Evolutionary conservation across 2,888 invertebrate genomes (phyloP).

Genomic region (Steinernema carpocapsae): DNA sequence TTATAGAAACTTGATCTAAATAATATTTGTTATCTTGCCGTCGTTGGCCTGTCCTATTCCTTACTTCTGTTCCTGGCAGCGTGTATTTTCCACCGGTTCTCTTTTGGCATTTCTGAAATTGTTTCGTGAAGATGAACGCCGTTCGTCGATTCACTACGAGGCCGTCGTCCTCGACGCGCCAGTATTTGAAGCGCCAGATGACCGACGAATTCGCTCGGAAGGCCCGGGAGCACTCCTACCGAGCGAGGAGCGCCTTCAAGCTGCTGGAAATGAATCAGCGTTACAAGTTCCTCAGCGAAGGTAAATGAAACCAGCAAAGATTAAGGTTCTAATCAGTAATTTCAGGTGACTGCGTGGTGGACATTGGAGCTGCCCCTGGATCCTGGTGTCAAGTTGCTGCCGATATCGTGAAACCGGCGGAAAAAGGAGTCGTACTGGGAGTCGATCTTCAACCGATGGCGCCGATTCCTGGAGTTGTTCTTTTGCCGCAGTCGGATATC

Average conservation of each 20-base stretch:
- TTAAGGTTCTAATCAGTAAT: neutral
- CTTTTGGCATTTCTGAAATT: neutral
- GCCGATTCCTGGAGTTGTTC: slow-evolving; percentile 61
- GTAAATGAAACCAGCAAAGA: slow-evolving; percentile 42
- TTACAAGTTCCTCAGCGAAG: slow-evolving; percentile 52
- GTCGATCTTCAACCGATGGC: slow-evolving; percentile 63
- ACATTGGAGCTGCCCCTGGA: slow-evolving; percentile 66
- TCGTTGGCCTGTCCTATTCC: too few relatives aligned
- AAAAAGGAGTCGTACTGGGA: slow-evolving; percentile 56
- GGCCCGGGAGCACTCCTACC: slow-evolving; percentile 59
- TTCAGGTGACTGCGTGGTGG: slow-evolving; percentile 52
- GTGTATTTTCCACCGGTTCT: neutral
- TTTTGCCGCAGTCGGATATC: slow-evolving; percentile 59
- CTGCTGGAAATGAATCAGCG: slow-evolving; percentile 65
- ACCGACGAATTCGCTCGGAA: slow-evolving; percentile 56
- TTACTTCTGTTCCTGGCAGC: neutral
- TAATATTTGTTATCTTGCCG: slow-evolving; percentile 13
- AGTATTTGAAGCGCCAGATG: slow-evolving; percentile 59
- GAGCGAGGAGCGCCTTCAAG: slow-evolving; percentile 68
- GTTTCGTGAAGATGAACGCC: neutral
- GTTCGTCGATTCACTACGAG: slow-evolving; percentile 2
- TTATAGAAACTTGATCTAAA: slow-evolving; percentile 36
- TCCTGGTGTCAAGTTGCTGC: slow-evolving; percentile 67
- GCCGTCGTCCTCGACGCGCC: neutral
- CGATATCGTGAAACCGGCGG: slow-evolving; percentile 39